Base-by-base conservation (phyloP, 2,888 invertebrate species). In the Diabrotica balteata region DNA sequence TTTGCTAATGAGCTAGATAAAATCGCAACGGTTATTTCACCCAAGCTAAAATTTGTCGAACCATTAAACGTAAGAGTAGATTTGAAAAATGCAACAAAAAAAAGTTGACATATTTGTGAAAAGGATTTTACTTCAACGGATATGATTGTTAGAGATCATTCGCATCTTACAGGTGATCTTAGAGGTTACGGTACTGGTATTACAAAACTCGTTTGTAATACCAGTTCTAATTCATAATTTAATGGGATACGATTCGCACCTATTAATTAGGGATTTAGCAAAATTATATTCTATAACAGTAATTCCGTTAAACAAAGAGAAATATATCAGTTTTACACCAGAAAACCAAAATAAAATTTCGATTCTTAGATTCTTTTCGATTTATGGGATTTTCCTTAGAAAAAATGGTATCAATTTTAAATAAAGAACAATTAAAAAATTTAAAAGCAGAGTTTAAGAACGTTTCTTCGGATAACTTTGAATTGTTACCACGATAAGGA, bases 261-360 rank as follows among this genome's bases (percentile, higher is more conserved):
- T 32, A 4, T 32, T 32, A 32, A 32, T 32, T 32, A 32, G 32
- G 4, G 32, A 32, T 32, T 32, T 32, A 32, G 2, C 32, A 32
- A 32, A 32, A 32, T 32, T 32, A 32, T 32, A 32, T 5, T 32
- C 4, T 32, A 32, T 32, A 32, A 32, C 4, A 32, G 32, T 81
- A 5, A 72, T 82, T 45, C 74, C 81, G 0, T 54, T 75, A 42
- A 80, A 76, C 60, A 79, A 79, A 59, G 80, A 83, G 69, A 73
- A 74, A 64, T 82, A 78, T 61, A 78, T 80, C 52, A 77, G 78
- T 7, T 79, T 80, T 64, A 74, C 59, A 71, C 50, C 55, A 63
- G 11, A 60, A 66, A 5, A 72, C 68, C 49, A 57, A 59, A 8
- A 64, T 73, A 9, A 62, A 67, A 61, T 70, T 73, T 17, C 58